Evolutionary conservation across 1,140 invertebrate genomes (phyloP), one percentile per base, ranked within the genome.

Genomic region (Chelonus insularis): DNA sequence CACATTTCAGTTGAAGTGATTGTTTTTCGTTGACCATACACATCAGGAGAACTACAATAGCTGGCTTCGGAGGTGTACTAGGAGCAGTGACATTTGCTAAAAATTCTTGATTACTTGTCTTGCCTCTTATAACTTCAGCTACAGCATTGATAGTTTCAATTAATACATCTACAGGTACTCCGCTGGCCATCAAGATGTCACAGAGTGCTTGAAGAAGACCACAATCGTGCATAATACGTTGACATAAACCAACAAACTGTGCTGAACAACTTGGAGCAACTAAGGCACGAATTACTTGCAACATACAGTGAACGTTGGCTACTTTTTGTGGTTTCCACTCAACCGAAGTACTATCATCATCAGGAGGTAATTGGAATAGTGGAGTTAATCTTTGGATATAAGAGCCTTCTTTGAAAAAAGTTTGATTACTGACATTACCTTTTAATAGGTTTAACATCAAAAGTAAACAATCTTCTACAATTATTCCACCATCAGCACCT

Each of bases 11-110:
- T 6, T 87, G 79, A 75, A 99, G 93, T 9, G 95, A 91, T 77
- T 99, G 97, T 75, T 97, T 98, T 72, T 99, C 97, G 79, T 98
- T 98, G 1, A 99, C 94, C 95, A 99, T 98, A 0, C 96, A 98
- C 91, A 98, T 96, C 8, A 99, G 78, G 6, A 99, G 82, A 39
- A 99, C 91, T 0, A 99, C 91, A 47, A 99, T 91, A 0, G 93
- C 95, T 1, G 97, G 93, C 48, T 89, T 87, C 9, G 96, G 93
- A 32, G 96, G 95, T 72, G 86, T 91, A 11, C 92, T 93, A 0
- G 95, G 96, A 0, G 96, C 96, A 82, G 93, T 88, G n/a, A 98
- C 92, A 63, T 86, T 88, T 1, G 91, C 88, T 73, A 99, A 89
- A 75, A 92, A 94, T 70, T 96, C 91, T 83, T 99, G 98, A 81